Base-by-base conservation (phyloP, 1,140 invertebrate genomes). In the Drosophila jambulina region DNA sequence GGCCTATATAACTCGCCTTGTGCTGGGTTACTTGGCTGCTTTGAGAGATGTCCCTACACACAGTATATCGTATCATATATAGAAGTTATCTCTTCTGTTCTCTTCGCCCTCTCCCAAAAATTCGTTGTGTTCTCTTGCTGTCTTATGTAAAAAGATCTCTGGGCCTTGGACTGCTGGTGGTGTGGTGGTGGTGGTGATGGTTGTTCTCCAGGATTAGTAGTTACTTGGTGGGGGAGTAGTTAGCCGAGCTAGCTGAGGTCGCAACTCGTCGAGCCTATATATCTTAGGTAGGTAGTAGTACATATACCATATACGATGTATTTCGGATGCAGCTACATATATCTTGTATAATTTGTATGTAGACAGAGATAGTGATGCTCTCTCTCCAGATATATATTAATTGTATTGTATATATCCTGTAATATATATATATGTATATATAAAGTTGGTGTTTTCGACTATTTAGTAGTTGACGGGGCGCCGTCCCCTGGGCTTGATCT, bases 401-500 rank as follows among this genome's bases (percentile, higher is more conserved):
- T 62, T 34, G 45, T 65, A 43, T 29, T 43, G 38, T 61, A 42
- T 74, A 74, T 63, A 62, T 63, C 32, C n/a, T 12, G 38, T 65
- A 62, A 27, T 64, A 62, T 63, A 62, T 80, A 61, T 60, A 70
- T 80, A 17, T 60, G 48, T 60, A 62, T 80, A 64, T 60, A 75
- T 83, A 63, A 62, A 68, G 78, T 81, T 78, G 75, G 62, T 76
- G 69, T 88, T 80, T 12, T 0, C 48, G 57, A 67, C 58, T 91
- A 91, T 75, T 91, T 91, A 91, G 75, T 91, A 85, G 74, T 91
- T 88, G 46, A 75, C 76, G 38, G 80, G 90, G 36, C 87, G 90
- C 32, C 78, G 74, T 12, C 82, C 97, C 62, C 98, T 94, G 8
- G 99, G 98, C 94, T 99, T 99, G 69, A 99, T 98, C 63, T 95